Evolutionary conservation across 2,113 vertebrate genomes (phyloP).

Genomic region (Lutjanus erythropterus): DNA sequence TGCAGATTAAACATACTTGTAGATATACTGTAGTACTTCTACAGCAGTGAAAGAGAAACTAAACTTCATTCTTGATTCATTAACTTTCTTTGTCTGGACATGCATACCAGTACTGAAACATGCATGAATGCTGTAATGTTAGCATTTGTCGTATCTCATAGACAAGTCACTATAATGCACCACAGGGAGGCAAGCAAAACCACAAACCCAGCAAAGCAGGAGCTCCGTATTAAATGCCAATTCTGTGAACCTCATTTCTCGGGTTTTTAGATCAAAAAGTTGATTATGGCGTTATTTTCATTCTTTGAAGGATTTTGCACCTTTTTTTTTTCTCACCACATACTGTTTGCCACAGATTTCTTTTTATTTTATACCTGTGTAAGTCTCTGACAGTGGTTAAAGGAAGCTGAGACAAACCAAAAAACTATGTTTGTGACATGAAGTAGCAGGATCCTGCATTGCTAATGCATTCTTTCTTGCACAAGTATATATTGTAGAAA

Average conservation of each 20-base stretch:
- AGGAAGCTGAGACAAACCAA: not conserved
- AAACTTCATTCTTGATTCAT: constrained; percentile 4
- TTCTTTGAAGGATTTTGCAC: not conserved
- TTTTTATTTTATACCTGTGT: not conserved
- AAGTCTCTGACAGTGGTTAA: not conserved
- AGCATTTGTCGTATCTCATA: not conserved
- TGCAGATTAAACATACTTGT: constrained; percentile 6
- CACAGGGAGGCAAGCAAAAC: not conserved
- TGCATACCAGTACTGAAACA: not conserved
- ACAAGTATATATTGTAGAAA: not conserved
- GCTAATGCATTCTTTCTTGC: not conserved
- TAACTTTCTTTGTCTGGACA: not conserved
- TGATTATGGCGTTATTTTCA: not conserved
- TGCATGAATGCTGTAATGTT: constrained; percentile 50
- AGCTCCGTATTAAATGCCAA: constrained; percentile 1
- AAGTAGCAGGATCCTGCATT: not conserved
- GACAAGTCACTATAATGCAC: not conserved
- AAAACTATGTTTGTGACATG: not conserved
- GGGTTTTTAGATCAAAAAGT: not conserved
- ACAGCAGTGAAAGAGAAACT: not conserved
- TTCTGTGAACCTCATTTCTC: not conserved
- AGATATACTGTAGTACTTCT: not conserved
- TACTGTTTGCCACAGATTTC: not conserved
- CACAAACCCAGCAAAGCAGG: constrained; percentile 51
- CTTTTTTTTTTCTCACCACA: not conserved